Percentiles rank a stretch among this genome's conserved stretches.
Evolutionary conservation across 2,888 invertebrate species (phyloP).

Genomic region (Torymus texanus): DNA sequence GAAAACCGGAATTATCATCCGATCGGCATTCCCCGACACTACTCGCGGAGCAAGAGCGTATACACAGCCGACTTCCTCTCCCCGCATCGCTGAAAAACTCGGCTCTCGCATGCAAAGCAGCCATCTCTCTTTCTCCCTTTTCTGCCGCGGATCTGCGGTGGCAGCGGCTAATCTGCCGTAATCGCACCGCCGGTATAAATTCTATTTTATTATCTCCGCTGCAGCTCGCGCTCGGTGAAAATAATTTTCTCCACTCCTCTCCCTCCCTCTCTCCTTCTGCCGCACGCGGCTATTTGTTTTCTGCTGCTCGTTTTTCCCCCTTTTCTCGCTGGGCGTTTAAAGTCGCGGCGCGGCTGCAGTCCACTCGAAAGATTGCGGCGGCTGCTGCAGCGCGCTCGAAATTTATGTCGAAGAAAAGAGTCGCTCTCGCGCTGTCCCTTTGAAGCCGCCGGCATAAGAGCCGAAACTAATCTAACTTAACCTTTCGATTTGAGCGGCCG

Average conservation of each 20-base stretch:
- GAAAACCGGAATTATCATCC: constrained; percentile 54
- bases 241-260: constrained; percentile 52
- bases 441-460: constrained; percentile 58
- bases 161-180: constrained; percentile 49
- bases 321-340: constrained; percentile 30
- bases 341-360: constrained; percentile 14
- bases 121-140: constrained; percentile 11
- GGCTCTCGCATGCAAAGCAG: constrained; percentile 46
- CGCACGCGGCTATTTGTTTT: constrained; percentile 37
- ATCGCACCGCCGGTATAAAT: constrained; percentile 53
- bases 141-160: constrained; percentile 9
- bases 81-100: constrained; percentile 21
- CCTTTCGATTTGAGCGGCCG: constrained; percentile 56
- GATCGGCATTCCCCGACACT: constrained; percentile 38
- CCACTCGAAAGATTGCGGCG: constrained; percentile 28
- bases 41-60: too few species aligned
- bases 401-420: constrained; percentile 58
- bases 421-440: constrained; percentile 47
- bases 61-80: background rate
- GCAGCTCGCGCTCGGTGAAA: constrained; percentile 41
- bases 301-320: constrained; percentile 5
- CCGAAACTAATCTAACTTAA: constrained; percentile 60
- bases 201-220: constrained; percentile 56
- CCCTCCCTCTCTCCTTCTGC: background rate
- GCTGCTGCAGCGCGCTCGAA: constrained; percentile 50